A percentile compares a stretch with the other conserved stretches of the same genome.
phyloP scores from a whole-genome alignment of 2,797 vertebrate genomes.

The Phataginus tetradactyla region DNA sequence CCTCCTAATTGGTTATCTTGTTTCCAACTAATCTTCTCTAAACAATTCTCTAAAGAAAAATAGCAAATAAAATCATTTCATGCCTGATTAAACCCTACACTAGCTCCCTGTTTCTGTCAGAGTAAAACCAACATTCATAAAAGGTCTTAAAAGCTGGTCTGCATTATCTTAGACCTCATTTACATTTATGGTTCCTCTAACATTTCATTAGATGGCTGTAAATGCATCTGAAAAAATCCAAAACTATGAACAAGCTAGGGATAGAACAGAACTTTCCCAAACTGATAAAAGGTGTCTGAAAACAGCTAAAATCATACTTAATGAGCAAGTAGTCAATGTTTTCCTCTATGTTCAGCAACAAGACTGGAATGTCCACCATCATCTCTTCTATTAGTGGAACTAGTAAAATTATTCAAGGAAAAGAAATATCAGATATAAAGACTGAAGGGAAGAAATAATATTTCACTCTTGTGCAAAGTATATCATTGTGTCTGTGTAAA shows the following conservation, averaged over 20 bases:
- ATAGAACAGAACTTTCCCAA: not conserved
- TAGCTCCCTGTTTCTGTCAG: not conserved
- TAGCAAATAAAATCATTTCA: not conserved
- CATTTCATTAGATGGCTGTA: not conserved
- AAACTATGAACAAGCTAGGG: not conserved
- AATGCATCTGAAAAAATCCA: not conserved
- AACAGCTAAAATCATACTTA: not conserved
- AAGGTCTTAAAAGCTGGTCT: not conserved
- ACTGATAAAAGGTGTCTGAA: not conserved
- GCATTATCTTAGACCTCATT: not conserved
- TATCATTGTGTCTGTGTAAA: not conserved
- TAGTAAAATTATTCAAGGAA: not conserved
- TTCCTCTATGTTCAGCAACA: not conserved
- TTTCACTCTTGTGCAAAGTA: not conserved
- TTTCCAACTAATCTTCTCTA: not conserved
- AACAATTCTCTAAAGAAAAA: not conserved
- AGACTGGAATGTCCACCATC: not conserved
- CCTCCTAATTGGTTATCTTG: not conserved
- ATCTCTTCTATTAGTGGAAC: not conserved
- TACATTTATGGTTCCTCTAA: not conserved
- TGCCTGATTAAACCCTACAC: not conserved
- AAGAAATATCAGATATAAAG: not conserved
- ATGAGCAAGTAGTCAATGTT: not conserved
- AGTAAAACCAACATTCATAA: not conserved
- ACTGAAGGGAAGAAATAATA: not conserved